Conservation (phyloP, 1,140 invertebrate species). For the Nymphalis io region DNA sequence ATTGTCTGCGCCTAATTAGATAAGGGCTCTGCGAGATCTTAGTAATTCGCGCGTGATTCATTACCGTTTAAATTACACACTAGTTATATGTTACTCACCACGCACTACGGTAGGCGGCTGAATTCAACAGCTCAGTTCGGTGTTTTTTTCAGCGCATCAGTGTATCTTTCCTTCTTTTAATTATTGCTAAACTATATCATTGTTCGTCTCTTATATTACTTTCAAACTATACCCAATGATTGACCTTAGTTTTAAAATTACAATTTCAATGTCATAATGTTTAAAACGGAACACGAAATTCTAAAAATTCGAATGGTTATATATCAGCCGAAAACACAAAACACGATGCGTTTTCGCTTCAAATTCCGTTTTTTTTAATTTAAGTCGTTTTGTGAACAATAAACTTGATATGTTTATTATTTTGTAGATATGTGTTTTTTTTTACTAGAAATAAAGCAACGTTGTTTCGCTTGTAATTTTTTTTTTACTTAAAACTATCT, state of each 20-base stretch:
- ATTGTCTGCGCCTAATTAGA: constrained; percentile 60
- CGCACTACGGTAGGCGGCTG: background rate
- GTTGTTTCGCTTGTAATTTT: background rate
- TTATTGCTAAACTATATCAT: too few species aligned
- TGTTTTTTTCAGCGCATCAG: background rate
- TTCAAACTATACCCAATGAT: too few species aligned
- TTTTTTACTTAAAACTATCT: background rate
- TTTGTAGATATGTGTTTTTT: background rate
- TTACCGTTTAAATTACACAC: constrained; percentile 13
- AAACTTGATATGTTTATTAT: constrained; percentile 1
- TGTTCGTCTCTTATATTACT: too few species aligned
- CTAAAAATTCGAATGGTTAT: background rate
- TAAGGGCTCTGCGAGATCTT: constrained; percentile 51
- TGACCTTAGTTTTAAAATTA: too few species aligned
- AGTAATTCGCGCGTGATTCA: constrained; percentile 38
- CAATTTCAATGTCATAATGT: too few species aligned
- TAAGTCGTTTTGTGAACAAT: background rate
- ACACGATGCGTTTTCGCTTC: background rate
- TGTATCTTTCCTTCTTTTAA: background rate
- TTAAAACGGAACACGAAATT: background rate
- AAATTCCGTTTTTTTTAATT: background rate
- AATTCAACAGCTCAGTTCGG: background rate
- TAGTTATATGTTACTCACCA: background rate
- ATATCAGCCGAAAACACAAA: background rate
- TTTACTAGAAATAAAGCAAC: background rate